A percentile compares a stretch with the other conserved stretches of the same genome.
phyloP scores from a whole-genome alignment of 2,888 invertebrate species.

The Hofmannophila pseudospretella region DNA sequence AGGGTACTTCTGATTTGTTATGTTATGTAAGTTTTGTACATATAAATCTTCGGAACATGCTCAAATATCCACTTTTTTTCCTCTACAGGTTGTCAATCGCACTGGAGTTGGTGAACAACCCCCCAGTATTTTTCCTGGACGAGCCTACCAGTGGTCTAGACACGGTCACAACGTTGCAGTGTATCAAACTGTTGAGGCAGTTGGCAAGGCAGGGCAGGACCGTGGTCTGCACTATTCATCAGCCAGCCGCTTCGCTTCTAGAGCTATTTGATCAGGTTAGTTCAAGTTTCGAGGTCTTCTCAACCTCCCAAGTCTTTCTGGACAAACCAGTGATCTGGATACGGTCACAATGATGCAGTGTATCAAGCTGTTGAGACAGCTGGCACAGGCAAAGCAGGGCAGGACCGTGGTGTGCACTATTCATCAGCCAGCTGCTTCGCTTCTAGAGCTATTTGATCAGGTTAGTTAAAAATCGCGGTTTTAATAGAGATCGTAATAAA shows the following conservation, averaged over 20 bases:
- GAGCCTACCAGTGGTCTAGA: conserved; percentile 88
- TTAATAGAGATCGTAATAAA: no score
- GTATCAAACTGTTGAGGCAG: conserved; percentile 75
- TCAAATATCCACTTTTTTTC: no score
- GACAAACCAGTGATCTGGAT: conserved; percentile 88
- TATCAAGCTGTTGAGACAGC: conserved; percentile 72
- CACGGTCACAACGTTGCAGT: conserved; percentile 80
- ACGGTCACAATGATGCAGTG: conserved; percentile 81
- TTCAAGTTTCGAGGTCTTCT: no score
- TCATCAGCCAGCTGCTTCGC: conserved; percentile 83
- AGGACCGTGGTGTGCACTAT: conserved; percentile 84
- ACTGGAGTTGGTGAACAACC: conserved; percentile 89
- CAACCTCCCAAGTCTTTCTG: conserved; percentile 89
- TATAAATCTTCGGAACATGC: no score
- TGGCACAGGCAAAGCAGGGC: conserved; percentile 81
- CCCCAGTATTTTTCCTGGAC: conserved; percentile 89
- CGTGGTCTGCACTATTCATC: conserved; percentile 84
- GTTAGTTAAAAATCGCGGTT: conserved; percentile 32
- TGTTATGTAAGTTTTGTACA: no score
- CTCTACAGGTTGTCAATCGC: conserved; percentile 87
- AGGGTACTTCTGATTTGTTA: no score
- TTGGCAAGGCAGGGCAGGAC: conserved; percentile 81
- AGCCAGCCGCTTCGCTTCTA: conserved; percentile 82
- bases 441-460: conserved; percentile 81
- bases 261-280: conserved; percentile 79